Base-by-base conservation (phyloP, 1,140 invertebrate genomes). In the Rhopalosiphum padi region DNA sequence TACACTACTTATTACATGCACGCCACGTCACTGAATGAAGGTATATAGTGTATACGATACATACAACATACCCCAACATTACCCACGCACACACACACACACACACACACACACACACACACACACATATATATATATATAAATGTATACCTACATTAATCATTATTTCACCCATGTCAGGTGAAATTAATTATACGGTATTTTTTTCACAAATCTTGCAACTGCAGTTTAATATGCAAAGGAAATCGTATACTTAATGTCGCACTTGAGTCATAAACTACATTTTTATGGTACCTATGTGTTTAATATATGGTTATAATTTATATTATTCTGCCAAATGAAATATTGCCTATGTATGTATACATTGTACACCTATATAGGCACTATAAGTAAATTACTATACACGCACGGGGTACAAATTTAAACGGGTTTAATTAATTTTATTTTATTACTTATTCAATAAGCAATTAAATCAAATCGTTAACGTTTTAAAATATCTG, bases 401-500 rank as follows among this genome's bases (percentile, higher is more conserved):
- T 46, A 46, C 43, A 46, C 11, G 4, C 43, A 46, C 15, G 25
- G 21, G 21, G 2, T 87, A n/a, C 86, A 48, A 51, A 46, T 51
- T 87, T 87, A 87, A 87, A 87, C 46, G 18, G 1, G 30, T 87
- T 48, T 87, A 48, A 87, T 87, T 51, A 22, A 48, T 87, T 87
- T 48, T 15, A 87, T 35, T 48, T 35, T 87, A 51, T 51, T 87
- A 22, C 30, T 46, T n/a, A 11, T 85, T 43, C 11, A 48, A 86
- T 46, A 86, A 86, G 85, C 43, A 86, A 86, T 86, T 30, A 86
- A 86, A n/a, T 86, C 37, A 86, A 86, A n/a, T 46, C 46, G 25
- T 48, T 48, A 21, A 46, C 11, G 23, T 48, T 86, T 9, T 86
- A 15, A 86, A 86, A 41, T 86, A 43, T 15, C 83, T 86, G 25